Conservation (phyloP, 2,888 invertebrate genomes). For the Drosophila fungiperda region DNA sequence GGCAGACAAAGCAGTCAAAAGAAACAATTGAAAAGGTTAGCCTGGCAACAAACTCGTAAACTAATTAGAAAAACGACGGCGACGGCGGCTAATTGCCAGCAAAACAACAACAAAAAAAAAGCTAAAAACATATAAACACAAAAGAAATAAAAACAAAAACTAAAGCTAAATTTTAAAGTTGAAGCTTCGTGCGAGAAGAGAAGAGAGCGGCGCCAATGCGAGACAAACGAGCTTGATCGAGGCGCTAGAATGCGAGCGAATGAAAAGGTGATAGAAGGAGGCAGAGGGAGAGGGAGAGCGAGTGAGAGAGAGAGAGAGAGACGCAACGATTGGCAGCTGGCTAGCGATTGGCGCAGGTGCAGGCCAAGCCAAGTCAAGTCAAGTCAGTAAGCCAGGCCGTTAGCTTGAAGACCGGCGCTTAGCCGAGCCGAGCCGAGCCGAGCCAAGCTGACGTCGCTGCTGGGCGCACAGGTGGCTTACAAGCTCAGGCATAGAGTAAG, state of each 20-base stretch:
- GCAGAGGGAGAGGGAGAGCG: neutral
- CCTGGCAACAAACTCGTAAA: conserved; percentile 55
- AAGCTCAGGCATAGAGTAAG: conserved; percentile 30
- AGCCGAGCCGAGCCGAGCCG: conserved; percentile 21
- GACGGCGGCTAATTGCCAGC: conserved; percentile 58
- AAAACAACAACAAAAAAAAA: conserved; percentile 31
- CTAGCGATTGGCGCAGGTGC: conserved; percentile 77
- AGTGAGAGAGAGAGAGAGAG: neutral
- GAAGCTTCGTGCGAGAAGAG: conserved; percentile 54
- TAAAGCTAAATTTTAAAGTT: conserved; percentile 15
- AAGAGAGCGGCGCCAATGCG: conserved; percentile 61
- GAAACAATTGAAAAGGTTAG: conserved; percentile 78
- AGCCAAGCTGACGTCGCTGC: conserved; percentile 49
- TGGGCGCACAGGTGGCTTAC: conserved; percentile 66
- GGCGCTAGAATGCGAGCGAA: conserved; percentile 9
- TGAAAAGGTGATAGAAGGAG: neutral
- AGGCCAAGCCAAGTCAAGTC: conserved; percentile 27
- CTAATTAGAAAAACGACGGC: conserved; percentile 74
- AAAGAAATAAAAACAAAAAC: conserved; percentile 20
- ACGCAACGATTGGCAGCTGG: conserved; percentile 57
- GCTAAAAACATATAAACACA: conserved; percentile 28
- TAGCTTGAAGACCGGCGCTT: conserved; percentile 68
- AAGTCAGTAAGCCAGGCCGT: conserved; percentile 6
- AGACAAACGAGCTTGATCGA: conserved; percentile 14
- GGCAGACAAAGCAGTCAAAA: conserved; percentile 26